Base-by-base conservation (phyloP, 2,888 invertebrate genomes). In the Cryptocephalus primarius region DNA sequence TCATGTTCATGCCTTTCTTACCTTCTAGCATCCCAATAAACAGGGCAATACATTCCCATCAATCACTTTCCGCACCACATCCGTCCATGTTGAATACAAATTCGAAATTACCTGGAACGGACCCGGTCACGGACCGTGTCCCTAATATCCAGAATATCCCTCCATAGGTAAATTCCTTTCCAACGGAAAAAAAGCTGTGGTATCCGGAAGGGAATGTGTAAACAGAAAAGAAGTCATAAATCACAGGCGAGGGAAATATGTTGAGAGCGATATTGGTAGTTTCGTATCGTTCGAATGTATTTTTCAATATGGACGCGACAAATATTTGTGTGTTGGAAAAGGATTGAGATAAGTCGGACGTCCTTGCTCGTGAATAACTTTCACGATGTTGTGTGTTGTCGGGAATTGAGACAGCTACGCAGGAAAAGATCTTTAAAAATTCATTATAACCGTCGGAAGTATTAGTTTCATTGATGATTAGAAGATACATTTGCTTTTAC, bases 31-130 rank as follows among this genome's bases (percentile, higher is more conserved):
- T 22, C 22, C 22, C 22, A 22, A 22, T 22, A 22, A 22, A 22
- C 22, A 22, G 22, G 6, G 22, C 22, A 22, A 22, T 22, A 22
- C 22, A 22, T 22, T 22, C 22, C 22, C 45, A 46, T 46, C 45
- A 46, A 46, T 46, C 45, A 46, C 39, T 38, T 34, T 31, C n/a
- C 32, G 36, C 31, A 42, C 41, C 31, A 46, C 42, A 46, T 46
- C 42, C 42, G 12, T 8, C 34, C 32, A 33, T 42, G 41, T 38
- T 40, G 45, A 41, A 46, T 46, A 46, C 45, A 46, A 46, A 46
- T 46, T 42, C 45, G 42, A 41, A 46, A 46, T 46, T 46, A 46
- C 45, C 42, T 46, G 22, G 22, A 22, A 22, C 22, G 22, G 22
- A 22, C 22, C 22, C 22, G 22, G 22, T 22, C 22, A 22, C 22